These are phyloP conservation scores for Dipodomys spectabilis DNA, from an alignment of 2,113 vertebrate genomes.

Conservation along the genomic window DNA sequence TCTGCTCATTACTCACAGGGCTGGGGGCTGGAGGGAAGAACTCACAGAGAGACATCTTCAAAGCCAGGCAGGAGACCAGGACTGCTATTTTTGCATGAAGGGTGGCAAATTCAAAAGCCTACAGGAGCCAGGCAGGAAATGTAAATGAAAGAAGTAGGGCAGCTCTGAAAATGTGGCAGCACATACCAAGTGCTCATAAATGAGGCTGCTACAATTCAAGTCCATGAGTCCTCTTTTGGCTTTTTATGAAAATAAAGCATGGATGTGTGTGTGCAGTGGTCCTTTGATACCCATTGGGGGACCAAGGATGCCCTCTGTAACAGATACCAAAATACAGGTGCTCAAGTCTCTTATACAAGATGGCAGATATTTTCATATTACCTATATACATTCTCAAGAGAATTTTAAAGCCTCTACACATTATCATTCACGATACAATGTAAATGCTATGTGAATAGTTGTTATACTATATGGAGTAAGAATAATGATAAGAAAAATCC, in stretches of 20 bases:
- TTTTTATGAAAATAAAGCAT: background rate
- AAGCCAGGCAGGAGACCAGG: constrained; percentile 1
- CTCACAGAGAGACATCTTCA: background rate
- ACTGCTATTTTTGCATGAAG: background rate
- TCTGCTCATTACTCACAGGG: constrained; percentile 23
- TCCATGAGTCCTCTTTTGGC: background rate
- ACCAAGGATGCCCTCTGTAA: background rate
- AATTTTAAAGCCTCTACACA: background rate
- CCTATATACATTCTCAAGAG: background rate
- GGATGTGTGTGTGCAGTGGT: background rate
- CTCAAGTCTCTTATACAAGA: background rate
- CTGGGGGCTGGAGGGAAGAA: background rate
- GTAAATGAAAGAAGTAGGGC: constrained; percentile 43
- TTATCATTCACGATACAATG: background rate
- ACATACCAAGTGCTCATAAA: background rate
- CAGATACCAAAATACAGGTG: background rate
- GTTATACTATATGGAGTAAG: background rate
- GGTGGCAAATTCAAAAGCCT: constrained; percentile 41
- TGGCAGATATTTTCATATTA: background rate
- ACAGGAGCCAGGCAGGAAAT: constrained; percentile 29
- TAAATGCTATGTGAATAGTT: background rate
- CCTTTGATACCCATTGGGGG: background rate
- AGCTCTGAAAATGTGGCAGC: background rate
- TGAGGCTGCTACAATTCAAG: background rate
- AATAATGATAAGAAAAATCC: background rate